Percentiles rank a stretch among this genome's conserved stretches.
These are phyloP conservation scores for Rhynchophorus ferrugineus DNA, from an alignment of 1,140 invertebrate species.

Conservation along the genomic window DNA sequence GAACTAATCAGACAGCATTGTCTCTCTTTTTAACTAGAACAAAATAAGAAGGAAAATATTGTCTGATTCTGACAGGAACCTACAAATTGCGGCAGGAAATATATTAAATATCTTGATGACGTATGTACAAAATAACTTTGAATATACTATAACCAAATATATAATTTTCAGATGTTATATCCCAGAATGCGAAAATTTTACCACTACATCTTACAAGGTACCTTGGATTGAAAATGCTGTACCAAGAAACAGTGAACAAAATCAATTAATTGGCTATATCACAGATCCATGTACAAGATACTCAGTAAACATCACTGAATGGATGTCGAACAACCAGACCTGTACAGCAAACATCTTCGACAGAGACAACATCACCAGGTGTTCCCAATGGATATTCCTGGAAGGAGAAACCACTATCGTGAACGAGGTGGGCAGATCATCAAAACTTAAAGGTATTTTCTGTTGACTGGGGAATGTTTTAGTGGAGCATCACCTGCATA, in stretches of 20 bases:
- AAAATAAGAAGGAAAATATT: no score
- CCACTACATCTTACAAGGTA: constrained; percentile 35
- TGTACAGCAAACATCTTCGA: constrained; percentile 38
- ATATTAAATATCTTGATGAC: no score
- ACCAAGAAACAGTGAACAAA: constrained; percentile 28
- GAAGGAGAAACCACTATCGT: constrained; percentile 48
- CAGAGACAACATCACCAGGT: constrained; percentile 32
- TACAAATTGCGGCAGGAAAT: no score
- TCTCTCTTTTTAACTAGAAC: no score
- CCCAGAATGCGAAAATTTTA: constrained; percentile 44
- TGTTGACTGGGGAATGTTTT: constrained; percentile 15
- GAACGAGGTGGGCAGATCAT: constrained; percentile 43
- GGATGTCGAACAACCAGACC: constrained; percentile 17
- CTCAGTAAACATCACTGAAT: constrained; percentile 14
- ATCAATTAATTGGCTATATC: constrained; percentile 25
- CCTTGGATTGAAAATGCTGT: constrained; percentile 43
- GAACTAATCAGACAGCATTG: no score
- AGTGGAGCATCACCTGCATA: constrained; percentile 51
- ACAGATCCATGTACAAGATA: constrained; percentile 33
- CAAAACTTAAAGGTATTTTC: neutral
- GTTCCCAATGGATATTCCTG: constrained; percentile 46
- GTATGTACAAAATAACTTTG: no score
- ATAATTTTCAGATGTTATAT: constrained; percentile 40
- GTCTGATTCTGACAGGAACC: no score
- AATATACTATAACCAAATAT: no score